Percentiles rank a stretch among this genome's conserved stretches.
These are phyloP conservation scores for Chloebia gouldiae DNA, from an alignment of 2,113 vertebrate species.

Conservation along the genomic window DNA sequence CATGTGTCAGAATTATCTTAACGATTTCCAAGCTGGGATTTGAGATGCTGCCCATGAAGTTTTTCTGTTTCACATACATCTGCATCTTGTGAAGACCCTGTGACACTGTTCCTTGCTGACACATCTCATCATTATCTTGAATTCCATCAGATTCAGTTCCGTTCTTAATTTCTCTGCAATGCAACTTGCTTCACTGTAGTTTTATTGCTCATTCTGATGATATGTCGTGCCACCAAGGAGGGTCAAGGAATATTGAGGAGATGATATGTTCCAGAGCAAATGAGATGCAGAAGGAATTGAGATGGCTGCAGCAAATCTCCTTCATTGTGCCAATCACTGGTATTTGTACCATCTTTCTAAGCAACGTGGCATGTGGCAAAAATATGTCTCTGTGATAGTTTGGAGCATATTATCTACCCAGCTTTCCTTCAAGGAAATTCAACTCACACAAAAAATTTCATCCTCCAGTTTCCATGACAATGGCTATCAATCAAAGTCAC, in stretches of 20 bases:
- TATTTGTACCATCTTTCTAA: slow-evolving; percentile 28
- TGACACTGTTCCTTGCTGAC: neutral
- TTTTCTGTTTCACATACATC: neutral
- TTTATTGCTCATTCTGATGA: slow-evolving; percentile 72
- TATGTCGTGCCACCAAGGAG: slow-evolving; percentile 47
- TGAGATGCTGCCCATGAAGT: neutral
- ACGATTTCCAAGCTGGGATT: neutral
- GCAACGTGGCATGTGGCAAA: slow-evolving; percentile 42
- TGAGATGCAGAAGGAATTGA: slow-evolving; percentile 44
- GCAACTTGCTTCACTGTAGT: slow-evolving; percentile 36
- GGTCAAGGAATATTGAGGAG: slow-evolving; percentile 55
- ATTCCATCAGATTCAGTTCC: slow-evolving; percentile 64
- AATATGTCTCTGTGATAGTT: slow-evolving; percentile 32
- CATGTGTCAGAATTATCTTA: neutral
- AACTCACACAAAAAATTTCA: slow-evolving; percentile 41
- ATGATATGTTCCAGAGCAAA: slow-evolving; percentile 24
- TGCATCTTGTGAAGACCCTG: neutral
- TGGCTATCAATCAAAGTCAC: slow-evolving; percentile 68
- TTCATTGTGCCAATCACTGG: slow-evolving; percentile 21
- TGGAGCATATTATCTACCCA: slow-evolving; percentile 29
- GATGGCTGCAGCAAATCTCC: slow-evolving; percentile 51
- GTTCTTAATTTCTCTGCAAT: slow-evolving; percentile 70
- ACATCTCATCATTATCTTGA: slow-evolving; percentile 65
- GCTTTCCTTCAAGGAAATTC: slow-evolving; percentile 60
- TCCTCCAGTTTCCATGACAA: slow-evolving; percentile 55